Conservation (phyloP, 1,140 invertebrate species). For the Eulimnadia texana region DNA sequence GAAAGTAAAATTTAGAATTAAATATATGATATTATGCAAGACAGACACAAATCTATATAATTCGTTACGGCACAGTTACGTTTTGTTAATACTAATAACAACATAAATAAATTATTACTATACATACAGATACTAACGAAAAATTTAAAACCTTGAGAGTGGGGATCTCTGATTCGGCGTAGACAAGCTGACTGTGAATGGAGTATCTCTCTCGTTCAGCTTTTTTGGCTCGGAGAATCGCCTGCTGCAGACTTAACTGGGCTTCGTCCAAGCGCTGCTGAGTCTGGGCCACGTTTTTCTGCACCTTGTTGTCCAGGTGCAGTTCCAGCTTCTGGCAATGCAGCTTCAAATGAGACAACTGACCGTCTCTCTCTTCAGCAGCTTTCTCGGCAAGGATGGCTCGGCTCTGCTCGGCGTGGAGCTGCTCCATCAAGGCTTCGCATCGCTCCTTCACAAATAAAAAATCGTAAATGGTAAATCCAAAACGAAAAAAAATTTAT, state of each 20-base stretch:
- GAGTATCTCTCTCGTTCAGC: neutral
- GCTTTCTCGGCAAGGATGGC: constrained; percentile 4
- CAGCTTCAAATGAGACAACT: neutral
- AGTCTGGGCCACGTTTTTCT: neutral
- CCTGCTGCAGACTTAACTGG: neutral
- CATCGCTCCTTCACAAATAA: neutral
- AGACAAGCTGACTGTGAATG: neutral
- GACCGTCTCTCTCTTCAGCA: neutral
- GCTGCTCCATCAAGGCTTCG: constrained; percentile 3
- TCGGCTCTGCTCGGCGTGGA: constrained; percentile 5
- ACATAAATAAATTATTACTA: no score
- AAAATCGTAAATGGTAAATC: neutral
- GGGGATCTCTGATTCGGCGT: neutral
- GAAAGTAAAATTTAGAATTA: no score
- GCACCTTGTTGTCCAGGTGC: neutral
- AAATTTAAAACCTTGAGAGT: constrained; percentile 2
- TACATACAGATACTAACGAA: no score
- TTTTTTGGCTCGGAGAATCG: neutral
- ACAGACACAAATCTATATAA: no score
- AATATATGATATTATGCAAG: no score
- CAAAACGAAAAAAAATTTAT: neutral
- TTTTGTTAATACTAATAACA: no score
- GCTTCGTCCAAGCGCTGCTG: constrained; percentile 2
- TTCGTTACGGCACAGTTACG: no score
- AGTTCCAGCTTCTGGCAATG: neutral